Conservation (phyloP, 1,140 invertebrate genomes). For the Delia radicum region DNA sequence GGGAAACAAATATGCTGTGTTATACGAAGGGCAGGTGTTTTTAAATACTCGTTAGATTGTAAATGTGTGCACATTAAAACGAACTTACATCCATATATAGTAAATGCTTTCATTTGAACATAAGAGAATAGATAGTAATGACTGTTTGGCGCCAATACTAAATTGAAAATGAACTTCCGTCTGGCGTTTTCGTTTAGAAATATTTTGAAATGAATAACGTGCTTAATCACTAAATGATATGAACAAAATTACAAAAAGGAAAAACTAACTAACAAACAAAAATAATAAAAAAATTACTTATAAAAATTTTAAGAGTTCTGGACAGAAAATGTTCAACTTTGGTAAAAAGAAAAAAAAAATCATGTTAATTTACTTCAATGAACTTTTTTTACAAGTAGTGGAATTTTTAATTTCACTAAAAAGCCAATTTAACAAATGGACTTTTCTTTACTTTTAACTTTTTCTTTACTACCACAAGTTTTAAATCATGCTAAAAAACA, state of each 20-base stretch:
- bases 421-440: slow-evolving; percentile 19
- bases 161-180: slow-evolving; percentile 22
- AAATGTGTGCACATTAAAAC: no score
- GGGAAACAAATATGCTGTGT: no score
- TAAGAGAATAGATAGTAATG: background rate
- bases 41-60: no score
- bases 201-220: slow-evolving; percentile 21
- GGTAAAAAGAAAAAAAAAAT: background rate
- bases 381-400: background rate
- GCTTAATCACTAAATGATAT: slow-evolving; percentile 20
- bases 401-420: slow-evolving; percentile 21
- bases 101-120: no score
- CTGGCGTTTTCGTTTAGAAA: slow-evolving; percentile 5
- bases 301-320: background rate
- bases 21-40: no score
- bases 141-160: slow-evolving; percentile 14
- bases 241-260: background rate
- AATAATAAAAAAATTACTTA: background rate
- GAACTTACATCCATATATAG: no score
- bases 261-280: background rate
- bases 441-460: background rate
- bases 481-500: background rate
- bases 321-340: slow-evolving; percentile 1
- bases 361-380: slow-evolving; percentile 12
- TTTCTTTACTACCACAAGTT: background rate